These are phyloP conservation scores for Pheucticus melanocephalus DNA, from an alignment of 2,113 vertebrate genomes.

Conservation along the genomic window DNA sequence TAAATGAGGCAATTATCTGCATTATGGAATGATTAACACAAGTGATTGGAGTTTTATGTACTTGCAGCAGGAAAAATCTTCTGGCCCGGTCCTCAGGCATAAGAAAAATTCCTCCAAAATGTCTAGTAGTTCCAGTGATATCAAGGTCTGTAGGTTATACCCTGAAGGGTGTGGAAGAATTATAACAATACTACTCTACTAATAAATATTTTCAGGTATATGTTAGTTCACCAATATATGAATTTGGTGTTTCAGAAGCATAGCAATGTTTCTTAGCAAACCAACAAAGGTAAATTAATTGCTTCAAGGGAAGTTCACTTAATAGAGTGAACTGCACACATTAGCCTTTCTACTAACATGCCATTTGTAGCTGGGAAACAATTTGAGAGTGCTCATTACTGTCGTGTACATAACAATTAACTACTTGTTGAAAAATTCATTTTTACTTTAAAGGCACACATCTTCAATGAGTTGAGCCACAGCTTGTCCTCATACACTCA, in stretches of 20 bases:
- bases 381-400: background rate
- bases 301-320: background rate
- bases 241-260: background rate
- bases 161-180: background rate
- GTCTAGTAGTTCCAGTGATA: background rate
- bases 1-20: background rate
- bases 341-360: background rate
- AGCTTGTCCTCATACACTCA: background rate
- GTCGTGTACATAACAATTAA: background rate
- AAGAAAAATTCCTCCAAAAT: background rate
- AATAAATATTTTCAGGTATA: background rate
- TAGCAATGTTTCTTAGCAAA: background rate
- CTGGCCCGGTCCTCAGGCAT: background rate
- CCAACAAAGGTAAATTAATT: background rate
- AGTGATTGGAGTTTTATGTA: background rate
- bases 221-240: background rate
- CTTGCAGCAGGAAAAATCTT: background rate
- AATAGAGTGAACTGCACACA: background rate
- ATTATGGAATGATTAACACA: background rate
- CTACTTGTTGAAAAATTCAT: background rate
- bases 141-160: background rate
- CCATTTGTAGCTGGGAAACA: background rate
- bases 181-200: background rate
- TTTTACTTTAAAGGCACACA: background rate
- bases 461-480: background rate